These are phyloP conservation scores for Taeniopygia guttata DNA, from an alignment of 2,797 vertebrate species.

Conservation along the genomic window DNA sequence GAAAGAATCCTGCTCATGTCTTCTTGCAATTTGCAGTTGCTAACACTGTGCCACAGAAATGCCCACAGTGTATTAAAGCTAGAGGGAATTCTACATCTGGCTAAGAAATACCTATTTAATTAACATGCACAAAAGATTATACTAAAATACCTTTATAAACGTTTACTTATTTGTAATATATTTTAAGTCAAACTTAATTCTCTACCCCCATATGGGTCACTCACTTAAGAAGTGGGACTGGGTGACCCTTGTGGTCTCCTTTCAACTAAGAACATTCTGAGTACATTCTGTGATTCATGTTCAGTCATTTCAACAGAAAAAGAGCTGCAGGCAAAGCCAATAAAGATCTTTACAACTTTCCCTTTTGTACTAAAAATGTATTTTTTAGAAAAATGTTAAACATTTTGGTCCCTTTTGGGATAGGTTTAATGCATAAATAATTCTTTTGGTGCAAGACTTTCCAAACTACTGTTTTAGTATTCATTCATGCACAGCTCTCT, in stretches of 20 bases:
- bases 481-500: neutral
- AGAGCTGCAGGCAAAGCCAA: neutral
- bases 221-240: neutral
- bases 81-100: neutral
- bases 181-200: neutral
- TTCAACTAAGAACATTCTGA: neutral
- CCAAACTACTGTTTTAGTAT: neutral
- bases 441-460: neutral
- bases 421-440: neutral
- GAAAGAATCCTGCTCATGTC: neutral
- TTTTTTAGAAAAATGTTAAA: neutral
- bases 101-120: neutral
- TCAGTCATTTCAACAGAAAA: neutral
- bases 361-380: neutral
- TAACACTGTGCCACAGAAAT: neutral
- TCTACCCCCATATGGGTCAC: rapidly evolving
- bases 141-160: neutral
- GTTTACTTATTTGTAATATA: neutral
- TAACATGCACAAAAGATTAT: neutral
- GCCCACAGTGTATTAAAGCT: neutral
- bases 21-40: neutral
- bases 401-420: neutral
- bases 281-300: neutral
- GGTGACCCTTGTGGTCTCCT: neutral
- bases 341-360: neutral